Percentiles rank a stretch among this genome's conserved stretches.
phyloP scores from a whole-genome alignment of 2,113 vertebrate species.

The Sylvietta virens region DNA sequence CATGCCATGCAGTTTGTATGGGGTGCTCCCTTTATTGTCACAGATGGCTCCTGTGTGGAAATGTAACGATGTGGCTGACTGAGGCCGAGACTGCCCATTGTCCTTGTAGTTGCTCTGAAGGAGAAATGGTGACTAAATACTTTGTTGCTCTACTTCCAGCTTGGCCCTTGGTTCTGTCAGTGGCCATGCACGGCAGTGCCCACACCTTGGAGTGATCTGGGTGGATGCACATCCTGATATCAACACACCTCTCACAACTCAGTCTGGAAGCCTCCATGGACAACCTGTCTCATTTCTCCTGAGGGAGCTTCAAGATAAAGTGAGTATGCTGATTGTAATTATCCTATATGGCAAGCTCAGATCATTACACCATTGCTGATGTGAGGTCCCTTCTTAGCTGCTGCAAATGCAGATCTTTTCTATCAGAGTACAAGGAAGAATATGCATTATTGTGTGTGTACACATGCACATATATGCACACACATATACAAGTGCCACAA shows the following conservation, averaged over 20 bases:
- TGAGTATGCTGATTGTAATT: slow-evolving; percentile 46
- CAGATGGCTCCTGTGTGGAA: background rate
- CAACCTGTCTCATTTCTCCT: slow-evolving; percentile 93
- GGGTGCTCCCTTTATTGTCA: background rate
- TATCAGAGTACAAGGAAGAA: background rate
- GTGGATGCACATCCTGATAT: slow-evolving; percentile 95
- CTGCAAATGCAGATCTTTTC: background rate
- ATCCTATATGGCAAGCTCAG: background rate
- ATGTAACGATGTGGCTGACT: background rate
- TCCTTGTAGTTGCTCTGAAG: background rate
- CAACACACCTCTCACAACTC: slow-evolving; percentile 91
- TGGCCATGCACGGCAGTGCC: slow-evolving; percentile 86
- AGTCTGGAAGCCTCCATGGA: slow-evolving; percentile 91
- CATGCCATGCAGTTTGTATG: background rate
- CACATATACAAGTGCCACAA: background rate
- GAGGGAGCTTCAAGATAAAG: slow-evolving; percentile 93
- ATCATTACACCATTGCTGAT: background rate
- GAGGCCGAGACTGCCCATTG: background rate
- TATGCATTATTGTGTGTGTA: accelerated
- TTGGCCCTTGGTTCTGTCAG: slow-evolving; percentile 90
- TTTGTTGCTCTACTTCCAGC: slow-evolving; percentile 68
- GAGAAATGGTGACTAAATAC: background rate
- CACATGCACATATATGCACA: too few species aligned
- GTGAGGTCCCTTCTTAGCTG: background rate
- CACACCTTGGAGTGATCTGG: slow-evolving; percentile 93